Evolutionary conservation across 1,140 invertebrate genomes (phyloP).

Genomic region (Aphaenogaster rudis): DNA sequence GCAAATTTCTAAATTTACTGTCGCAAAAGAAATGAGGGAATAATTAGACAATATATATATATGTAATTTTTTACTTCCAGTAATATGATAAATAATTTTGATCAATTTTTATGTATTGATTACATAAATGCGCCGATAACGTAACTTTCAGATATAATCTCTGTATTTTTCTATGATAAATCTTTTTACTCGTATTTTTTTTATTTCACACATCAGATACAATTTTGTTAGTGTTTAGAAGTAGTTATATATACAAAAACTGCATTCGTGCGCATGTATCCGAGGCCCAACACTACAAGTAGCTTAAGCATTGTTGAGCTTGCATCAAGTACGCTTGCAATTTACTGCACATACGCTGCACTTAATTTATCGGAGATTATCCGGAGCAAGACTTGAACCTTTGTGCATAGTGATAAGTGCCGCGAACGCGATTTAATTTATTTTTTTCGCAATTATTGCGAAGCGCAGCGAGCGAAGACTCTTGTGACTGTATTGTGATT

Average conservation of each 20-base stretch:
- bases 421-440: constrained; percentile 9
- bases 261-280: constrained; percentile 55
- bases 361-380: constrained; percentile 63
- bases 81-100: constrained; percentile 40
- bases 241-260: constrained; percentile 19
- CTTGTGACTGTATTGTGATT: not conserved
- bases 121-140: not conserved
- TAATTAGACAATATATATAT: not conserved
- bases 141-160: constrained; percentile 21
- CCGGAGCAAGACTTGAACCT: constrained; percentile 57
- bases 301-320: constrained; percentile 57
- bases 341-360: constrained; percentile 62
- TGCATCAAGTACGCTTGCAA: constrained; percentile 61
- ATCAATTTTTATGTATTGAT: constrained; percentile 6
- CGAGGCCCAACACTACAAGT: constrained; percentile 57
- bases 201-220: constrained; percentile 10
- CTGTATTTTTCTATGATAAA: not conserved
- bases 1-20: not conserved
- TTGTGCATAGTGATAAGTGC: constrained; percentile 43
- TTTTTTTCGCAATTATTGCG: not conserved
- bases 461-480: not conserved
- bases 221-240: constrained; percentile 9
- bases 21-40: constrained; percentile 20
- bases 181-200: not conserved
- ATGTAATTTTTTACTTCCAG: constrained; percentile 32